phyloP scores from a whole-genome alignment of 2,797 vertebrate species.

The Melopsittacus undulatus region DNA sequence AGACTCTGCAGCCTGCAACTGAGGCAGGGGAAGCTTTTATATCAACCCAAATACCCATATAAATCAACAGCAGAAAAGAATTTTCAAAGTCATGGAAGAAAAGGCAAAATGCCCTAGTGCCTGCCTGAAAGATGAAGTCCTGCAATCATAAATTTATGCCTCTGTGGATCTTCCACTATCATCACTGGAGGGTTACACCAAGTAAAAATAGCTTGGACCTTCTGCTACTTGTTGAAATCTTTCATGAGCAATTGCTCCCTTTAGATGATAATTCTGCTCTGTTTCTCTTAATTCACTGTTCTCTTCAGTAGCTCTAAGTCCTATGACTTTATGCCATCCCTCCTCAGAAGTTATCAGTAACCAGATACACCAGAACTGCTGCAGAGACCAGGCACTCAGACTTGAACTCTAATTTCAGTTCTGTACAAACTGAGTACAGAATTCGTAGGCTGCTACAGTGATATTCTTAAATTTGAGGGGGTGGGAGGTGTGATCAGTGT shows the following conservation, averaged over 20 bases:
- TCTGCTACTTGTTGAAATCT: not conserved
- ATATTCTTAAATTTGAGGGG: not conserved
- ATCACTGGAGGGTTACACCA: not conserved
- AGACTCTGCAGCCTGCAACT: not conserved
- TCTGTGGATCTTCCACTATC: not conserved
- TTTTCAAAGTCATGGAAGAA: not conserved
- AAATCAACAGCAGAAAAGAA: not conserved
- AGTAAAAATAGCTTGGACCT: not conserved
- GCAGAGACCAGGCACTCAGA: not conserved
- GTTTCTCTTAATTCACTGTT: not conserved
- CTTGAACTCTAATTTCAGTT: not conserved
- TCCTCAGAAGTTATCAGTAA: not conserved
- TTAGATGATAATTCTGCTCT: not conserved
- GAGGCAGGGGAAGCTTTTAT: not conserved
- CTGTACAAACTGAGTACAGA: not conserved
- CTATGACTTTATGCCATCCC: not conserved
- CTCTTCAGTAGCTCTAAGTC: not conserved
- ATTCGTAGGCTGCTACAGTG: not conserved
- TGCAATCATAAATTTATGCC: not conserved
- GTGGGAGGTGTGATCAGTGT: rapidly evolving
- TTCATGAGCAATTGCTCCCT: not conserved
- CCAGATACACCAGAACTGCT: not conserved
- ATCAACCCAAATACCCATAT: not conserved
- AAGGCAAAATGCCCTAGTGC: not conserved
- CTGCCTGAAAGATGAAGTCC: not conserved